Evolutionary conservation across 2,113 vertebrate genomes (phyloP).

Genomic region (Cathartes aura): DNA sequence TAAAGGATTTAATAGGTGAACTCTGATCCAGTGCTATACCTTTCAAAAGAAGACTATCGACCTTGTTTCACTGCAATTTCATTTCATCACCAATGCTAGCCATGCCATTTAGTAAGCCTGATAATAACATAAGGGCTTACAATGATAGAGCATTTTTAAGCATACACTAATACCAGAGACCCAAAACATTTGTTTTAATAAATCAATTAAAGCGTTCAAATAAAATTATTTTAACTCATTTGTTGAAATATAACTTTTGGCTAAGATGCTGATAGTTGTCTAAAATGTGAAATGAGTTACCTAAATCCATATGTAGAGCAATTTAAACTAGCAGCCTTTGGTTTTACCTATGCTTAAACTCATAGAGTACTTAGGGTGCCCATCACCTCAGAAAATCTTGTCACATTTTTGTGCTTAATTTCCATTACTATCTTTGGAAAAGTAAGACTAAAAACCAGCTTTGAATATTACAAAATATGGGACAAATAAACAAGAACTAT

Average conservation of each 20-base stretch:
- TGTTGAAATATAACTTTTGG: not conserved
- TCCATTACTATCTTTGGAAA: not conserved
- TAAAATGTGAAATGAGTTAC: not conserved
- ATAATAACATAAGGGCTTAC: not conserved
- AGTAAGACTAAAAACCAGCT: not conserved
- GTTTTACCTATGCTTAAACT: not conserved
- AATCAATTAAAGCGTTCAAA: not conserved
- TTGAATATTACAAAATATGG: not conserved
- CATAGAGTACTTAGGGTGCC: accelerated
- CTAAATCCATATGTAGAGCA: not conserved
- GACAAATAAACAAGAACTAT: not conserved
- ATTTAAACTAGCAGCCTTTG: not conserved
- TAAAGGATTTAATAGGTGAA: not conserved
- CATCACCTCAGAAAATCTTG: not conserved
- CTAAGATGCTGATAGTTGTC: not conserved
- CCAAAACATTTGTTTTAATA: not conserved
- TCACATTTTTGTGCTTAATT: not conserved
- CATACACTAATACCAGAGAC: not conserved
- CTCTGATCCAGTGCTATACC: not conserved
- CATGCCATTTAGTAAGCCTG: not conserved
- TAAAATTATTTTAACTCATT: not conserved
- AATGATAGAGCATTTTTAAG: not conserved
- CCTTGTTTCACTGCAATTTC: not conserved
- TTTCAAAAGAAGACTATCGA: not conserved
- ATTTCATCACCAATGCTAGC: not conserved